Evolutionary conservation across 2,113 vertebrate genomes (phyloP).

Genomic region (Gymnocephalus cernua): DNA sequence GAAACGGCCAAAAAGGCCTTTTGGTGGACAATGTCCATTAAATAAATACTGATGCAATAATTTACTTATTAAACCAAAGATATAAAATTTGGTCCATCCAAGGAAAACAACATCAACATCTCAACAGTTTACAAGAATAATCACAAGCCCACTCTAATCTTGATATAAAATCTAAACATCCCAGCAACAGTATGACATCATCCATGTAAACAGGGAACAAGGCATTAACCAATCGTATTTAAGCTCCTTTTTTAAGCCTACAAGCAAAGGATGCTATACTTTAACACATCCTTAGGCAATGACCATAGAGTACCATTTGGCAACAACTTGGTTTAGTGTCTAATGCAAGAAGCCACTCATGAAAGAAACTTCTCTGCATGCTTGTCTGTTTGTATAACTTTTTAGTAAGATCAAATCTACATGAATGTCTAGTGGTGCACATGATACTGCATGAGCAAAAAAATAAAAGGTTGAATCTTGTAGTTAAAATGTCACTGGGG

Average conservation of each 20-base stretch:
- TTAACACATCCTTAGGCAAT: constrained; percentile 35
- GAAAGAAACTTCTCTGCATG: neutral
- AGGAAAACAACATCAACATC: constrained; percentile 33
- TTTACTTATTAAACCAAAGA: constrained; percentile 7
- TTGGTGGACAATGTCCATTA: constrained; percentile 23
- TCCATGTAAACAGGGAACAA: constrained; percentile 35
- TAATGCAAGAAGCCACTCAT: constrained; percentile 23
- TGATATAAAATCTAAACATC: constrained; percentile 25
- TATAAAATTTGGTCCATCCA: constrained; percentile 50
- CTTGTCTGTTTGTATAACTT: constrained; percentile 7
- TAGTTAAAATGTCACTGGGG: constrained; percentile 56
- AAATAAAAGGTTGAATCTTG: constrained; percentile 43
- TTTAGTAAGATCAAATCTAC: neutral
- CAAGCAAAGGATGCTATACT: constrained; percentile 20
- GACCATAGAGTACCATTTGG: constrained; percentile 44
- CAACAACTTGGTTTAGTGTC: constrained; percentile 34
- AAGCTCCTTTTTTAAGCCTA: constrained; percentile 20
- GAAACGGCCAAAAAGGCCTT: constrained; percentile 4
- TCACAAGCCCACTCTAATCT: constrained; percentile 22
- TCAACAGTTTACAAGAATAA: constrained; percentile 45
- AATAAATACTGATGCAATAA: constrained; percentile 53
- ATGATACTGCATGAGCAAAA: constrained; percentile 36
- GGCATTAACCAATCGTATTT: constrained; percentile 28
- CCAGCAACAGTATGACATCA: neutral
- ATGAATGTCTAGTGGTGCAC: constrained; percentile 17